Base-by-base conservation (phyloP, 1,140 invertebrate genomes). In the Musca domestica region DNA sequence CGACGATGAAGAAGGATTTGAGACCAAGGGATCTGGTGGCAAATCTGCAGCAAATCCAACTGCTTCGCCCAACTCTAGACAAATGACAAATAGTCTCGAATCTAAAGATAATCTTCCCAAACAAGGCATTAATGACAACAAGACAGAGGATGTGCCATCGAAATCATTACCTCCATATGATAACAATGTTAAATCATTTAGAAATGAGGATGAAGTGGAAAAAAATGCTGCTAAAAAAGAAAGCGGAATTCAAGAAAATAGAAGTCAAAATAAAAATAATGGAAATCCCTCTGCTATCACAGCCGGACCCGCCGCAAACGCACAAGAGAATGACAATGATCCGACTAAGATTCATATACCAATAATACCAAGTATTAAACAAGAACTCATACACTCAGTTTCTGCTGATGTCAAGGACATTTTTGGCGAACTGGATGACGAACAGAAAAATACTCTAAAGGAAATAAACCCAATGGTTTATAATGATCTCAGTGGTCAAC, bases 361-460 rank as follows among this genome's bases (percentile, higher is more conserved):
- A 0, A 75, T 74, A 41, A 15, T 76, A n/a, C 54, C 75, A 0
- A 69, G 73, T 0, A 23, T 76, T 0, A 79, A 79, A 41, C 30
- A 71, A 15, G 77, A 79, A 47, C 1, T 66, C 2, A 12, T 79
- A 17, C 69, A 47, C 7, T 30, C 72, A 5, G 70, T 71, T 5
- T 63, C 69, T 2, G 69, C 70, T 3, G 69, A 75, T 7, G 75
- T 79, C 17, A 30, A 58, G 12, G 67, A 70, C 47, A 76, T 80
- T 23, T 80, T 79, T 30, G 77, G 77, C 0, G 70, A 73, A n/a
- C n/a, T 76, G 1, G 58, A 80, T 67, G 69, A 74, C 12, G 48
- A 66, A 15, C 12, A 58, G 12, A 63, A 48, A 47, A 41, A 41
- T 41, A 41, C 34, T 41, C 22, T 69, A 19, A 66, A 69, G 41